Base-by-base conservation (phyloP, 2,888 invertebrate genomes). In the Parascotia fuliginaria region DNA sequence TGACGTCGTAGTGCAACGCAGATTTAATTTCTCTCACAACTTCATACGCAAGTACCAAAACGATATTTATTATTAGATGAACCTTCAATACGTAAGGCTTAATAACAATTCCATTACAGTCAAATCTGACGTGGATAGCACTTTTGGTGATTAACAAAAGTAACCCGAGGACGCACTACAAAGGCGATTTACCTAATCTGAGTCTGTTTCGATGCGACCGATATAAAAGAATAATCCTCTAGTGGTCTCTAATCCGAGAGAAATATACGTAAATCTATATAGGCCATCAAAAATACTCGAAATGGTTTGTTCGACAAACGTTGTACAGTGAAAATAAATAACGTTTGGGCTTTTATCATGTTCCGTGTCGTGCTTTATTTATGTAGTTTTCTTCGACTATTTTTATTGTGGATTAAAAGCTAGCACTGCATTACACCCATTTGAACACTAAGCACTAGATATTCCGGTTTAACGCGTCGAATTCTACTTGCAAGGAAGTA, bases 101-200 rank as follows among this genome's bases (percentile, higher is more conserved):
- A 36, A 11, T 22, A 22, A 11, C 36, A 12, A 36, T 36, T 36
- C n/a, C 31, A 45, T 49, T 45, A 37, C n/a, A 40, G 16, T 45
- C n/a, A 52, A 53, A 41, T 37, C 13, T 27, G 7, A 51, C 15
- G 36, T 16, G 41, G 41, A 41, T n/a, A 32, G 31, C 33, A 48
- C 49, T 55, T 59, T 55, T 51, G 44, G 48, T 53, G 61, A 68
- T 73, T 70, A 70, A 65, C 73, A 66, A 70, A n/a, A 71, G 71
- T 70, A 73, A 65, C 66, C 59, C 56, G 54, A 66, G 69, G 59
- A 67, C 73, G 73, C 65, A 71, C 45, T 19, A 76, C 73, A 80
- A 81, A 85, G 77, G 79, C 73, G 79, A 80, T 83, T 81, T 77
- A 75, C 75, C 75, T 81, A 82, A 83, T 80, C 79, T 71, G 74